A percentile compares a stretch with the other conserved stretches of the same genome.
Conservation (phyloP, 2,797 vertebrate genomes). For the Melanotaenia trifasciata region DNA sequence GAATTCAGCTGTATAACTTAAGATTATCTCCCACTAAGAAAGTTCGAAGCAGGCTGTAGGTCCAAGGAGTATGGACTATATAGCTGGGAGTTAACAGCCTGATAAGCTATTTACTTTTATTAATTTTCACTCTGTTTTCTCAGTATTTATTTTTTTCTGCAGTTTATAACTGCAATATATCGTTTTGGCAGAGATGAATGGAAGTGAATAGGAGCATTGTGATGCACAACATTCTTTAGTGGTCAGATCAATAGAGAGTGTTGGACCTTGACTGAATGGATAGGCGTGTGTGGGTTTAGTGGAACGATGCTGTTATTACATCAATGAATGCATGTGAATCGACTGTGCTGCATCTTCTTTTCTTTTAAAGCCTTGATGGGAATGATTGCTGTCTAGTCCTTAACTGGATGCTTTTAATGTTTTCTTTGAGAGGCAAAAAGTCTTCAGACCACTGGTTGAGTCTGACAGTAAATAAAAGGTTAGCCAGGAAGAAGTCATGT, state of each 20-base stretch:
- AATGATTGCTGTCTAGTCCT: constrained; percentile 29
- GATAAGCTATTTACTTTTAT: background rate
- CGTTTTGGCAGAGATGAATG: constrained; percentile 36
- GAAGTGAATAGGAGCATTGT: constrained; percentile 25
- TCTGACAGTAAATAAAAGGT: constrained; percentile 26
- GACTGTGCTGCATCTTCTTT: constrained; percentile 27
- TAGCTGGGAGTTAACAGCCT: background rate
- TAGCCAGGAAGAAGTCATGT: constrained; percentile 16
- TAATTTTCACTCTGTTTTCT: constrained; percentile 19
- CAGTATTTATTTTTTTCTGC: constrained; percentile 5
- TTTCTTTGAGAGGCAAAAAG: background rate
- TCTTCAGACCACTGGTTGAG: constrained; percentile 1
- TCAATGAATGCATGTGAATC: constrained; percentile 57
- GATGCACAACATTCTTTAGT: constrained; percentile 46
- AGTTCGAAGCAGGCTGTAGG: background rate
- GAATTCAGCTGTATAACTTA: background rate
- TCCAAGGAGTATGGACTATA: background rate
- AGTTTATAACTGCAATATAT: constrained; percentile 22
- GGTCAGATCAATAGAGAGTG: constrained; percentile 52
- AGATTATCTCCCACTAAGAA: background rate
- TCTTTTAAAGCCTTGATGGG: constrained; percentile 41
- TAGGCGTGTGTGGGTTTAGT: constrained; percentile 57
- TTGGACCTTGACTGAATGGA: constrained; percentile 55
- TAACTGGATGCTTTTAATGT: constrained; percentile 38
- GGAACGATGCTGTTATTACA: constrained; percentile 43